Evolutionary conservation across 2,113 vertebrate genomes (phyloP), one percentile per base, ranked within the genome.

Genomic region (Lates calcarifer): DNA sequence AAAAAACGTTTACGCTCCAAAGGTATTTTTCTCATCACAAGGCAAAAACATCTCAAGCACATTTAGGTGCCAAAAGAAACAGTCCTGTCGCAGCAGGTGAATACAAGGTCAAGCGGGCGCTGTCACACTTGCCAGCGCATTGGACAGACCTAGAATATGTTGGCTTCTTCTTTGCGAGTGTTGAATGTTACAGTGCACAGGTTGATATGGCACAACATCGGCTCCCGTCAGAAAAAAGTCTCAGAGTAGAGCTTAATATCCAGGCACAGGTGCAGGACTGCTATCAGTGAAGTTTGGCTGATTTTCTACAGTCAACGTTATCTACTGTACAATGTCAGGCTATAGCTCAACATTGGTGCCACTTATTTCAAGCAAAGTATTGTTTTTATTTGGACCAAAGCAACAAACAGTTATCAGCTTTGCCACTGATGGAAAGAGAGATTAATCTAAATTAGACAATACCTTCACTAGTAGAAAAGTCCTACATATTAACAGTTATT

Each of bases 1-100:
- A 75, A 74, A 71, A 84, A 77, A 77, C 43, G 82, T 82, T 72
- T 70, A 85, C 72, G 79, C 83, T 91, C 55, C 65, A 87, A 87
- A 82, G 56, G 79, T 89, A 66, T 87, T 89, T 89, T 90, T 91
- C 77, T 90, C 88, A 90, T 91, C 82, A 90, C 92, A 93, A 94
- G 91, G 89, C 92, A 93, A 90, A 90, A 94, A 87, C 79, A 62
- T 90, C 70, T 91, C 55, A 82, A 90, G 80, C 86, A 89, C 90
- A 51, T 67, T 66, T 61, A 63, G 68, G 87, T 89, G 84, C 84
- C 75, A 81, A 89, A 91, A 82, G 73, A 90, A 92, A 93, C 92
- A 93, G 93, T 93, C 91, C 91, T 82, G 81, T 88, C 68, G 84
- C 87, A 77, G 63, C 86, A 85, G 88, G 88, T 87, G 77, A 84